Conservation (phyloP, 2,888 invertebrate genomes). For the Brachypterus glaber region DNA sequence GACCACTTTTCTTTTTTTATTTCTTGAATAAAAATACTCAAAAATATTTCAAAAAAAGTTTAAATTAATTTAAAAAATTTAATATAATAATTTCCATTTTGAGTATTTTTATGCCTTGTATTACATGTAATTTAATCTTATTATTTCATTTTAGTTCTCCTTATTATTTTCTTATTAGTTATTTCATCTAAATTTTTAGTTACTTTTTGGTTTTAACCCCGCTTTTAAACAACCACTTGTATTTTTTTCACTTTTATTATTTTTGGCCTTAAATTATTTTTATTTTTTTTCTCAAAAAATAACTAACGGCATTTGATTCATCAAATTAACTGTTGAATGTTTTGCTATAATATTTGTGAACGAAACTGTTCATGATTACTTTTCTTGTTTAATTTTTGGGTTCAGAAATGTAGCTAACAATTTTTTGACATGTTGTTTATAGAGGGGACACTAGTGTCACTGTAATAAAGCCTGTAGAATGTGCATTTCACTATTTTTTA, state of each 20-base stretch:
- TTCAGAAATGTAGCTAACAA: slow-evolving; percentile 30
- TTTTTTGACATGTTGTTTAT: slow-evolving; percentile 17
- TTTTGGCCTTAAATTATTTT: slow-evolving; percentile 22
- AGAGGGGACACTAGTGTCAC: slow-evolving; percentile 24
- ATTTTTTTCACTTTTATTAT: no score
- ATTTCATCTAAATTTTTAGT: no score
- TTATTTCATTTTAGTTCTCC: slow-evolving; percentile 10
- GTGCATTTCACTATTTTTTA: slow-evolving; percentile 27
- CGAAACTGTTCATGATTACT: slow-evolving; percentile 22
- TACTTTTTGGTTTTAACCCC: slow-evolving; percentile 10
- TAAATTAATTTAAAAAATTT: no score
- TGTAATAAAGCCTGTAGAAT: slow-evolving; percentile 33
- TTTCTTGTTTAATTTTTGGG: slow-evolving; percentile 23
- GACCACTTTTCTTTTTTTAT: slow-evolving; percentile 6
- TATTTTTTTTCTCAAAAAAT: no score
- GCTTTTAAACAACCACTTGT: slow-evolving; percentile 4
- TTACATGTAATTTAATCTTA: slow-evolving; percentile 10
- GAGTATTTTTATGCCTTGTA: no score
- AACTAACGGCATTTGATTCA: no score
- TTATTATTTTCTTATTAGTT: slow-evolving; percentile 4
- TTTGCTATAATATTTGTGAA: slow-evolving; percentile 23
- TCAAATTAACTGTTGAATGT: no score
- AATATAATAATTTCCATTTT: no score
- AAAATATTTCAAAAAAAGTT: slow-evolving; percentile 2
- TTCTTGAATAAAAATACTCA: slow-evolving; percentile 13